These are phyloP conservation scores for Macrosiphum euphorbiae DNA, from an alignment of 2,888 invertebrate genomes.

Conservation along the genomic window DNA sequence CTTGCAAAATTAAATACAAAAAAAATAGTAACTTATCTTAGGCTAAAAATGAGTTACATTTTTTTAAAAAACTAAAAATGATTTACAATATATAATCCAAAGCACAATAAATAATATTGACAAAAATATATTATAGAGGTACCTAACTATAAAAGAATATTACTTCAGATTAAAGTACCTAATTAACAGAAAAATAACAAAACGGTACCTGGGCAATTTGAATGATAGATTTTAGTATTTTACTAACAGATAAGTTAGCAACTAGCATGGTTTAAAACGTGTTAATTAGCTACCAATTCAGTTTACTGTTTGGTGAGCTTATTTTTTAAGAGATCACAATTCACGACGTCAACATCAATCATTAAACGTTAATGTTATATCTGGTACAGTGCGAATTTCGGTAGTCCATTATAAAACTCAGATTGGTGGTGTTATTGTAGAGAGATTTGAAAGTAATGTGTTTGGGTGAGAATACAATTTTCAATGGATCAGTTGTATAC, in stretches of 20 bases:
- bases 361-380: neutral
- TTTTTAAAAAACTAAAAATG: neutral
- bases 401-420: neutral
- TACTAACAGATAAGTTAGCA: neutral
- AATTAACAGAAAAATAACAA: neutral
- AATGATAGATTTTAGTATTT: neutral
- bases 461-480: neutral
- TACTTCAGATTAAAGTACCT: neutral
- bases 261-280: neutral
- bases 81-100: neutral
- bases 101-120: neutral
- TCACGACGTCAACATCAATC: neutral
- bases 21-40: neutral
- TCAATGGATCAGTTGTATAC: neutral
- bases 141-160: neutral
- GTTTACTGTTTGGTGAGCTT: neutral
- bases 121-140: neutral
- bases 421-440: neutral
- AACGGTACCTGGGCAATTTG: neutral
- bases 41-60: neutral
- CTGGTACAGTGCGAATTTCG: neutral
- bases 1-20: neutral
- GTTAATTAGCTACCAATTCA: neutral
- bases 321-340: neutral
- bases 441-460: neutral